Conservation (phyloP, 2,113 vertebrate genomes). For the Nothocercus nigrocapillus region DNA sequence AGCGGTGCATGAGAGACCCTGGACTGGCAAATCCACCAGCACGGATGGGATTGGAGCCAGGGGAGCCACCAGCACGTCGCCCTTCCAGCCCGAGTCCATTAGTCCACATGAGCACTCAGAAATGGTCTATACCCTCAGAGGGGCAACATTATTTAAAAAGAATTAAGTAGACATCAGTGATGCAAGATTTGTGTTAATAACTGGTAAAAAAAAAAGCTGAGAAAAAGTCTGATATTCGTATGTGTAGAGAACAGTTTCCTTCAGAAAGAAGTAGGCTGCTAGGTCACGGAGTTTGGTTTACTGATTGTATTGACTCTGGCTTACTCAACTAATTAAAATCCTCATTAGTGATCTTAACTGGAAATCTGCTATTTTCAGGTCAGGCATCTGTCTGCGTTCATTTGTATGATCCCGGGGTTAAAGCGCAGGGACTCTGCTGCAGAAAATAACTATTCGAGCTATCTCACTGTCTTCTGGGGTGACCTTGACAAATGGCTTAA, state of each 20-base stretch:
- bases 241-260: background rate
- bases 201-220: background rate
- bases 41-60: too few relatives aligned
- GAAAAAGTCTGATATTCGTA: background rate
- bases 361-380: constrained; percentile 54
- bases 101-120: background rate
- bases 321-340: constrained; percentile 67
- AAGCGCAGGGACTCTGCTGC: constrained; percentile 13
- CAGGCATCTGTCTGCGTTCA: constrained; percentile 4
- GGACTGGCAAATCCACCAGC: background rate
- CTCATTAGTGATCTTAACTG: constrained; percentile 63
- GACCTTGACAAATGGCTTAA: constrained; percentile 37
- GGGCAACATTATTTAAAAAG: background rate
- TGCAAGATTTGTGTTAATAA: background rate
- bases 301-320: background rate
- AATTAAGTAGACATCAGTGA: background rate
- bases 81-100: fast-evolving
- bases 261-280: constrained; percentile 56
- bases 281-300: constrained; percentile 53
- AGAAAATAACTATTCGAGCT: constrained; percentile 56
- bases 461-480: background rate
- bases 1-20: background rate
- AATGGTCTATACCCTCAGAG: background rate
- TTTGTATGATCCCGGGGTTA: constrained; percentile 21
- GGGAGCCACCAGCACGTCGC: fast-evolving